A percentile compares a stretch with the other conserved stretches of the same genome.
phyloP scores from a whole-genome alignment of 1,140 invertebrate genomes.

The Paraescarpia echinospica region DNA sequence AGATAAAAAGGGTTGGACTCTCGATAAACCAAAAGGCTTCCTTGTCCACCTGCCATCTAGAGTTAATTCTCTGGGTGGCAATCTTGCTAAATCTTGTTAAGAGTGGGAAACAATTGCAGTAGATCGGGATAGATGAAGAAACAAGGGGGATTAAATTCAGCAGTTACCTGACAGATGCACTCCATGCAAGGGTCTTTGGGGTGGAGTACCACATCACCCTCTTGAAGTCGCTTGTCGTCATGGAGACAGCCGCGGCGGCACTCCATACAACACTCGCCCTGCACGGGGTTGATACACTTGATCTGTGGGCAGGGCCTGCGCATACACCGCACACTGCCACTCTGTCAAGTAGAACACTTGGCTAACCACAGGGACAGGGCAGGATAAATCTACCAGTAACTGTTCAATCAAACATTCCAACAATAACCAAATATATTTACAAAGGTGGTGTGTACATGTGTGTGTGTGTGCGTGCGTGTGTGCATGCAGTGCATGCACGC shows the following conservation, averaged over 20 bases:
- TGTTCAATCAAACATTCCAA: not conserved
- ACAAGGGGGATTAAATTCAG: too few relatives aligned
- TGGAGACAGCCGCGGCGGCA: not conserved
- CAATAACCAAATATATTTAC: not conserved
- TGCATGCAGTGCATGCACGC: not conserved
- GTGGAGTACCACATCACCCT: conserved; percentile 23
- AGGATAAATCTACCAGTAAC: not conserved
- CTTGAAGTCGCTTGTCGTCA: not conserved
- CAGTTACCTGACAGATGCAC: conserved; percentile 37
- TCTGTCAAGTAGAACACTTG: not conserved
- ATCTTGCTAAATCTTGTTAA: too few relatives aligned
- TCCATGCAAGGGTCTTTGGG: conserved; percentile 37
- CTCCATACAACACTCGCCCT: not conserved
- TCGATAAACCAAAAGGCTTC: too few relatives aligned
- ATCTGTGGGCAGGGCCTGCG: not conserved
- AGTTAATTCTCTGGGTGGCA: too few relatives aligned
- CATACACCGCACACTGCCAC: not conserved
- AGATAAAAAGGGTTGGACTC: too few relatives aligned
- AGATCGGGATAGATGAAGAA: too few relatives aligned
- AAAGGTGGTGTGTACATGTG: not conserved
- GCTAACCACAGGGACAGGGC: not conserved
- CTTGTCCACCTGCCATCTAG: too few relatives aligned
- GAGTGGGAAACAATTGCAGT: too few relatives aligned
- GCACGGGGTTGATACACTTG: not conserved
- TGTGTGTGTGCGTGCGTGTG: not conserved